Conservation (phyloP, 2,888 invertebrate species). For the Nebria salina region DNA sequence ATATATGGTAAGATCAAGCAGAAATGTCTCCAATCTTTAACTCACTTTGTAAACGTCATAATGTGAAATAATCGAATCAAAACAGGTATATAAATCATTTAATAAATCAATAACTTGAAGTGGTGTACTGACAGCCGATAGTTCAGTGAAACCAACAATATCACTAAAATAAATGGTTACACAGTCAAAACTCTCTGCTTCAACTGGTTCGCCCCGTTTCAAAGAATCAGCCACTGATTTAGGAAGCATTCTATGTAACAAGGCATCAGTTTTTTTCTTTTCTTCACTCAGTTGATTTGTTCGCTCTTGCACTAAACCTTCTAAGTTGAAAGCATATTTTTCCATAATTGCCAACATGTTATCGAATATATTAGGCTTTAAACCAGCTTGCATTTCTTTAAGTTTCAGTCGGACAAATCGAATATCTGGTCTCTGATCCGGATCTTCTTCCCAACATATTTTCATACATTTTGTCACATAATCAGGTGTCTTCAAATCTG, state of each 20-base stretch:
- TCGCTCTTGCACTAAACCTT: slow-evolving; percentile 83
- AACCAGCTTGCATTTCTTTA: slow-evolving; percentile 82
- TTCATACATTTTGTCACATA: slow-evolving; percentile 79
- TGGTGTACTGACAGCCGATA: slow-evolving; percentile 82
- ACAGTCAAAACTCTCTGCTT: slow-evolving; percentile 82
- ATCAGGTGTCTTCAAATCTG: slow-evolving; percentile 74
- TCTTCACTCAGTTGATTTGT: slow-evolving; percentile 84
- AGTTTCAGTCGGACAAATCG: slow-evolving; percentile 77
- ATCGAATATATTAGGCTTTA: slow-evolving; percentile 87
- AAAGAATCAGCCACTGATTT: slow-evolving; percentile 85
- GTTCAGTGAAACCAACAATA: slow-evolving; percentile 83
- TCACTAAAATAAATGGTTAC: slow-evolving; percentile 89
- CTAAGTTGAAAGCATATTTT: slow-evolving; percentile 87
- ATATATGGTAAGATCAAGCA: too few relatives aligned
- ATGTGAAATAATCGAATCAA: slow-evolving; percentile 86
- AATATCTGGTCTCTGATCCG: slow-evolving; percentile 82
- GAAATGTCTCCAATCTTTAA: background rate
- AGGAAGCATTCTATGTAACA: slow-evolving; percentile 86
- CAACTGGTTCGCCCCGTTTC: slow-evolving; percentile 80
- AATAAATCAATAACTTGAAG: slow-evolving; percentile 87
- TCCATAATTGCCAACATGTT: slow-evolving; percentile 93
- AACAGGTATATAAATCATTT: slow-evolving; percentile 88
- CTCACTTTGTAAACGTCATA: slow-evolving; percentile 87
- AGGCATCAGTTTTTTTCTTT: slow-evolving; percentile 84
- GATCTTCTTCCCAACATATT: slow-evolving; percentile 84